Evolutionary conservation across 2,113 vertebrate genomes (phyloP), one percentile per base, ranked within the genome.

Genomic region (Lophura nycthemera): DNA sequence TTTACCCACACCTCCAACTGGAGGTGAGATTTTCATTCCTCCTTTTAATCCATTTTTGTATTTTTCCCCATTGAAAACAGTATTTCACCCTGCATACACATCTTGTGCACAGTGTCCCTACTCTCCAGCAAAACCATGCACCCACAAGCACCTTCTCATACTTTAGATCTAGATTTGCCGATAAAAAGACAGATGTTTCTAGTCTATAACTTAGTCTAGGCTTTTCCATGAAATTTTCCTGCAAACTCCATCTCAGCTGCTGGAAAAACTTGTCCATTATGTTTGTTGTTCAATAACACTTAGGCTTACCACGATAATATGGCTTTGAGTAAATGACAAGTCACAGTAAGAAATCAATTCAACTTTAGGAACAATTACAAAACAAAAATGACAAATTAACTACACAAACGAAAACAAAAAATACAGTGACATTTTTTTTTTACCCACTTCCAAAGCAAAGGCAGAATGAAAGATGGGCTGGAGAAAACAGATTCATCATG

Each of bases 331-430:
- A 91, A 94, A 95, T 42, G 57, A 67, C 69, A 90, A 92, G 52
- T 83, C 82, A 61, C 75, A 90, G 64, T 16, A 72, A 87, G 56
- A 83, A 96, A 64, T 91, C 82, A 83, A n/a, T 83, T 79, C 86
- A 93, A 95, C 59, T n/a, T 69, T 84, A 82, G 80, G 20, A 90
- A 11, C 0, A 0, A 86, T 90, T 88, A 92, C 89, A 91, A 91
- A 96, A 83, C 86, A 88, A 74, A 93, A 92, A 64, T 3, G 36
- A n/a, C 57, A 91, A 76, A 54, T 64, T 60, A 83, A 83, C 14
- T 34, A 34, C 70, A 84, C 52, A 92, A 90, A 74, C 42, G 25
- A 76, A 88, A 83, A 70, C 42, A 88, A 92, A 88, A 92, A 94
- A 74, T 2, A 15, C 25, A 67, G 25, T n/a, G 48, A 72, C 74